Evolutionary conservation across 2,797 vertebrate genomes (phyloP).

Genomic region (Lophotriccus pileatus): DNA sequence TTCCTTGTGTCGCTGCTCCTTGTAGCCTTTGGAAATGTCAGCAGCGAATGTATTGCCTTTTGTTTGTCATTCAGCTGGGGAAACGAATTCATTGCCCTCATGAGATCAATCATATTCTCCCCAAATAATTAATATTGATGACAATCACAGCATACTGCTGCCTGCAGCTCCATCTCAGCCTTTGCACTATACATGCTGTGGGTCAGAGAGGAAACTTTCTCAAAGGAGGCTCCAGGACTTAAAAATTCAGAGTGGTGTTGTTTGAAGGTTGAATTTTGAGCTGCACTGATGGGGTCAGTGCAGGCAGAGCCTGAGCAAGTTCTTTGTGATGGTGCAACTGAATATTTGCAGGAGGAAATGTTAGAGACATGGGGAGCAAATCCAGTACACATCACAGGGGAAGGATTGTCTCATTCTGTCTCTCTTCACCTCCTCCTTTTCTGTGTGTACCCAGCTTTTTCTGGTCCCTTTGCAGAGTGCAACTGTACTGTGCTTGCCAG

Average conservation of each 20-base stretch:
- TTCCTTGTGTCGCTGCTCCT: neutral
- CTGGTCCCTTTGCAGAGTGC: neutral
- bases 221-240: neutral
- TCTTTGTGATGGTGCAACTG: neutral
- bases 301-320: neutral
- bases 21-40: conserved; percentile 61
- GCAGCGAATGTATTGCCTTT: conserved; percentile 7
- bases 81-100: conserved; percentile 30
- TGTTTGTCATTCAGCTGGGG: conserved; percentile 46
- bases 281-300: neutral
- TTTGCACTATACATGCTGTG: neutral
- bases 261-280: neutral
- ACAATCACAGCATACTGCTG: neutral
- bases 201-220: neutral
- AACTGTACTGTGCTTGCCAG: neutral
- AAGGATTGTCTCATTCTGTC: neutral
- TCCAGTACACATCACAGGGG: accelerated
- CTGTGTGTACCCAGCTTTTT: neutral
- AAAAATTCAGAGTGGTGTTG: neutral
- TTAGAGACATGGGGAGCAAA: neutral
- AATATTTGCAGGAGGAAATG: neutral
- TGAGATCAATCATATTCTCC: conserved; percentile 49
- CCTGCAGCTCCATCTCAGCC: neutral
- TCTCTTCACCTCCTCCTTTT: neutral
- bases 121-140: conserved; percentile 58